Conservation (phyloP, 2,888 invertebrate species). For the Amphipoea oculea region DNA sequence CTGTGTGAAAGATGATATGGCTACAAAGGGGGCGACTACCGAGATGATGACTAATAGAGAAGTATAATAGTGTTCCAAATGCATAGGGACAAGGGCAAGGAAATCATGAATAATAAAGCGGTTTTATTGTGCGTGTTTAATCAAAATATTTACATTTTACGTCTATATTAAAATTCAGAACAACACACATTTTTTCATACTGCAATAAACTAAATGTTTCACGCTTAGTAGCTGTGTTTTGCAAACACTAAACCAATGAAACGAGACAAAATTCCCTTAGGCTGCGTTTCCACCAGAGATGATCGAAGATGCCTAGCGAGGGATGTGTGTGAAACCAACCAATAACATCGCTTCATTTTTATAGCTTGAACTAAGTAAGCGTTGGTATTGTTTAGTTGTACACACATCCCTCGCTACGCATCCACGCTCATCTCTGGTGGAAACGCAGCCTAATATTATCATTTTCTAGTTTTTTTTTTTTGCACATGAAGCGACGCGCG, state of each 20-base stretch:
- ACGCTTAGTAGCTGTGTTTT: not conserved
- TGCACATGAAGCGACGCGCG: not conserved
- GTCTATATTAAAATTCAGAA: not conserved
- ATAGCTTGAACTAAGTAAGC: too few relatives aligned
- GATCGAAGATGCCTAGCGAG: too few relatives aligned
- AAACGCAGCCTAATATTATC: not conserved
- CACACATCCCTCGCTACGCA: too few relatives aligned
- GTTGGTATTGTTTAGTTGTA: too few relatives aligned
- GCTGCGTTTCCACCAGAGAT: too few relatives aligned
- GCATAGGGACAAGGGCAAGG: not conserved
- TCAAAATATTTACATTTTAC: slow-evolving; percentile 3
- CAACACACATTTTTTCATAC: not conserved
- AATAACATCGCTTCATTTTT: too few relatives aligned
- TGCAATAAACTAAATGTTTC: not conserved
- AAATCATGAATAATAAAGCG: slow-evolving; percentile 4
- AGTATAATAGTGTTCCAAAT: too few relatives aligned
- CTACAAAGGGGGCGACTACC: not conserved
- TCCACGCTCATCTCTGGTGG: too few relatives aligned
- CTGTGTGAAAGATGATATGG: not conserved
- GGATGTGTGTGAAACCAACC: too few relatives aligned
- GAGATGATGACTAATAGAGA: not conserved
- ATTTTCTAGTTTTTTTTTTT: not conserved
- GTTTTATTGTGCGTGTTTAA: slow-evolving; percentile 73
- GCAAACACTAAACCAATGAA: not conserved
- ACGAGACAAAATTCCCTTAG: not conserved